Evolutionary conservation across 2,113 vertebrate species (phyloP).

Genomic region (Entelurus aequoreus): DNA sequence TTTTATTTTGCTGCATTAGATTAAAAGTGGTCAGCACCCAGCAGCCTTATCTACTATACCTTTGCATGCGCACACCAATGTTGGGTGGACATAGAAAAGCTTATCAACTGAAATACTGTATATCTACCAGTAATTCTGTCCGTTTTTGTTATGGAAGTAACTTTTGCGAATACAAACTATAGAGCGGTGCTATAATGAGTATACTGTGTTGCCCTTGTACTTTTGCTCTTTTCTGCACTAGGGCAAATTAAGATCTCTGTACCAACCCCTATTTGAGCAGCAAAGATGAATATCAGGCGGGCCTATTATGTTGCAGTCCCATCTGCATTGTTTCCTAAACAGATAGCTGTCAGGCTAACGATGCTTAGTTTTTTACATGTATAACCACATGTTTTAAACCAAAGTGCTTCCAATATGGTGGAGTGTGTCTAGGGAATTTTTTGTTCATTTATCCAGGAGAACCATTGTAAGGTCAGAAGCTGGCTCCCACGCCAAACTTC

Average conservation of each 20-base stretch:
- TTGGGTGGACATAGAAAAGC: too few relatives aligned
- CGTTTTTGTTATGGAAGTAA: neutral
- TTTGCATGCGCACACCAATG: too few relatives aligned
- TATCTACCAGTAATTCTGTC: too few relatives aligned
- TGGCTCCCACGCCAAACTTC: too few relatives aligned
- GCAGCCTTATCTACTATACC: too few relatives aligned
- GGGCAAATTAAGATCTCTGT: neutral
- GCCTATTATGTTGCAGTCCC: neutral
- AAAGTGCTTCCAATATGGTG: neutral
- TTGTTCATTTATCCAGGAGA: too few relatives aligned
- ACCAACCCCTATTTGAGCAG: neutral
- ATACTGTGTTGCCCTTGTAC: neutral
- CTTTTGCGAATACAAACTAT: neutral
- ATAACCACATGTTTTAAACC: neutral
- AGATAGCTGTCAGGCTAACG: neutral
- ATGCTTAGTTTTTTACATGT: neutral
- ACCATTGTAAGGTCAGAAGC: too few relatives aligned
- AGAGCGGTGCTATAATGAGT: neutral
- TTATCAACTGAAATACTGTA: too few relatives aligned
- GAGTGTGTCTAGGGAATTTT: too few relatives aligned
- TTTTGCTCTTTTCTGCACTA: neutral
- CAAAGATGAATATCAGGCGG: neutral
- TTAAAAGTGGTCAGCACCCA: too few relatives aligned
- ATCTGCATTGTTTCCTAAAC: neutral
- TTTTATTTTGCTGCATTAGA: too few relatives aligned